Conservation (phyloP, 2,888 invertebrate genomes). For the Lomographa bimaculata region DNA sequence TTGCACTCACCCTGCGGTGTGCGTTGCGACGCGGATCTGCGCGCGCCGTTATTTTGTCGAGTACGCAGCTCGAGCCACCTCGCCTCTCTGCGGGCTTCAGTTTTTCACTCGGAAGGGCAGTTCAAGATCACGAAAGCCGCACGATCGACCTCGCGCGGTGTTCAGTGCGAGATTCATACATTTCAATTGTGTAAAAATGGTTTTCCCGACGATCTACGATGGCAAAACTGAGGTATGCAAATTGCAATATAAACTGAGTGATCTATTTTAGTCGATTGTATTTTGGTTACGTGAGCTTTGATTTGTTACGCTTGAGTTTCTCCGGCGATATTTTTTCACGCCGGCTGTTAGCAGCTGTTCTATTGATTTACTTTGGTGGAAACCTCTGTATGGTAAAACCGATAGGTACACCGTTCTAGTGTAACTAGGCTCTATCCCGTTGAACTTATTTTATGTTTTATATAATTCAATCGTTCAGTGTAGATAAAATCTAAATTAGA, state of each 20-base stretch:
- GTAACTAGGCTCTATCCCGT: too few relatives aligned
- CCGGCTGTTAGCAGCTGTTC: constrained; percentile 39
- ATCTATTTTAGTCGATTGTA: constrained; percentile 48
- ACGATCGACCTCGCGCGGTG: constrained; percentile 55
- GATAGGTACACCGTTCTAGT: too few relatives aligned
- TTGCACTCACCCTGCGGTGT: constrained; percentile 55
- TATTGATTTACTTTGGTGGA: constrained; percentile 16
- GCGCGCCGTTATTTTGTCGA: constrained; percentile 64
- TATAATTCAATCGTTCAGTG: too few relatives aligned
- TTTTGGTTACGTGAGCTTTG: constrained; percentile 50
- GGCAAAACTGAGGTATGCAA: constrained; percentile 63
- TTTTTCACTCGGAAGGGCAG: constrained; percentile 79
- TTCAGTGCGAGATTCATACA: constrained; percentile 55
- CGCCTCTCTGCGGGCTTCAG: constrained; percentile 61
- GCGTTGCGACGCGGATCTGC: constrained; percentile 56
- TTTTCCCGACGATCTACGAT: constrained; percentile 73
- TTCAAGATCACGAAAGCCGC: constrained; percentile 79
- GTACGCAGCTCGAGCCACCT: constrained; percentile 67
- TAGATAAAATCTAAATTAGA: too few relatives aligned
- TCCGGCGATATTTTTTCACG: constrained; percentile 45
- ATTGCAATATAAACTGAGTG: constrained; percentile 21
- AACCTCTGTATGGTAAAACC: too few relatives aligned
- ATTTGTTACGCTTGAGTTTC: constrained; percentile 44
- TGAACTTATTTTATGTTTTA: too few relatives aligned
- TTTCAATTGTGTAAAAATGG: constrained; percentile 60